Evolutionary conservation across 1,140 invertebrate species (phyloP).

Genomic region (honey bee (Apis mellifera)): DNA sequence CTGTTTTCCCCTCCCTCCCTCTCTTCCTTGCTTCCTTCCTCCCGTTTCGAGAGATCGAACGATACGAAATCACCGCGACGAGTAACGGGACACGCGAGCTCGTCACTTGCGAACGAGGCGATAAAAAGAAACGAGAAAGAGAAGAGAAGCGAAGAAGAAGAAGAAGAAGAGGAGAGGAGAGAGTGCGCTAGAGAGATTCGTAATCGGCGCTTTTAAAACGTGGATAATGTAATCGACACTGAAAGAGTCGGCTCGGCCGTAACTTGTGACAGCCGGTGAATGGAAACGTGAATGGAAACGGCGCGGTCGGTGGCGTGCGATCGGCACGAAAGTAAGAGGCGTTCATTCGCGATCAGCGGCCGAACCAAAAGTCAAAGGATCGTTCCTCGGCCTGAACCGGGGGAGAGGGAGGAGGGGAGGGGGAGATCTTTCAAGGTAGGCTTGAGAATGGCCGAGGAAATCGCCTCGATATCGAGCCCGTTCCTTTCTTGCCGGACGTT

Average conservation of each 20-base stretch:
- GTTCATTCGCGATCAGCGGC: constrained; percentile 49
- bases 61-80: neutral
- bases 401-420: too few relatives aligned
- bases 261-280: constrained; percentile 65
- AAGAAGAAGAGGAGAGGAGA: too few relatives aligned
- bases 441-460: constrained; percentile 49
- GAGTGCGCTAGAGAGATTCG: constrained; percentile 24
- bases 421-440: constrained; percentile 57
- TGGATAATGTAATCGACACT: constrained; percentile 62
- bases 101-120: neutral
- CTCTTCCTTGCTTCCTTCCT: too few relatives aligned
- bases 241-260: constrained; percentile 62
- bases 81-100: neutral
- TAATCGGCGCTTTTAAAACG: constrained; percentile 44
- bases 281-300: constrained; percentile 71
- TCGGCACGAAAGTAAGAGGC: constrained; percentile 73
- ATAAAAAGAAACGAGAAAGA: neutral
- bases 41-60: too few relatives aligned
- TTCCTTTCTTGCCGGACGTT: neutral
- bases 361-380: constrained; percentile 61
- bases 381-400: neutral
- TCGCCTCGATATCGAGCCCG: constrained; percentile 9
- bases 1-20: too few relatives aligned
- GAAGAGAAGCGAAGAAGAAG: too few relatives aligned
- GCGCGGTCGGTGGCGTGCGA: constrained; percentile 54